Base-by-base conservation (phyloP, 2,797 vertebrate genomes). In the Zalophus californianus region DNA sequence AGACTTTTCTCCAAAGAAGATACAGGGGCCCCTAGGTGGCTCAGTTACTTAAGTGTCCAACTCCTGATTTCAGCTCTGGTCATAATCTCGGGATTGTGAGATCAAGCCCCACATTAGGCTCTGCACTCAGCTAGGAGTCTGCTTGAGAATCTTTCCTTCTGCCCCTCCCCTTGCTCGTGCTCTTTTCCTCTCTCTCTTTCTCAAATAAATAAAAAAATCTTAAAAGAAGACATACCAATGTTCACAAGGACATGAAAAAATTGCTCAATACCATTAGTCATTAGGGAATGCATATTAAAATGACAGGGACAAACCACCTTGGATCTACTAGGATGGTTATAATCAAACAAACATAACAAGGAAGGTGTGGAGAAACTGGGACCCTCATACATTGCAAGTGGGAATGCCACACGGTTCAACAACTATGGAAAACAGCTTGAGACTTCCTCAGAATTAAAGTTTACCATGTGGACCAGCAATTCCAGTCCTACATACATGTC, bases 301-400 rank as follows among this genome's bases (percentile, higher is more conserved):
- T 10, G 23, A 35, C 14, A 41, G 0, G 35, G 77, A 75, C 6
- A 54, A 41, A 29, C 9, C 35, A 16, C 27, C 14, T 79, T 20
- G 7, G 18, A 48, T 12, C 35, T 21, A 27, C 21, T 16, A 1
- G 14, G 5, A 7, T 73, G 56, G 29, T 4, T 86, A 14, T 35
- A n/a, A 50, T 10, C 15, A 58, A 80, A 44, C 29, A 73, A n/a
- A 64, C 0, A 38, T 29, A 38, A 12, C 11, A 58, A 58, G 10
- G 38, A 66, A 0, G 0, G 32, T 44, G 0, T 7, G 25, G 44
- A 72, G 32, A 27, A 58, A 73, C 8, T 27, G 27, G 5, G 14
- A 44, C 62, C 7, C 32, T 20, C 29, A 1, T 3, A 4, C 2
- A 6, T 4, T 38, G 54, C 3, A 13, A 23, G 50, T 8, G 5